These are phyloP conservation scores for Vultur gryphus DNA, from an alignment of 2,797 vertebrate genomes.

Conservation along the genomic window DNA sequence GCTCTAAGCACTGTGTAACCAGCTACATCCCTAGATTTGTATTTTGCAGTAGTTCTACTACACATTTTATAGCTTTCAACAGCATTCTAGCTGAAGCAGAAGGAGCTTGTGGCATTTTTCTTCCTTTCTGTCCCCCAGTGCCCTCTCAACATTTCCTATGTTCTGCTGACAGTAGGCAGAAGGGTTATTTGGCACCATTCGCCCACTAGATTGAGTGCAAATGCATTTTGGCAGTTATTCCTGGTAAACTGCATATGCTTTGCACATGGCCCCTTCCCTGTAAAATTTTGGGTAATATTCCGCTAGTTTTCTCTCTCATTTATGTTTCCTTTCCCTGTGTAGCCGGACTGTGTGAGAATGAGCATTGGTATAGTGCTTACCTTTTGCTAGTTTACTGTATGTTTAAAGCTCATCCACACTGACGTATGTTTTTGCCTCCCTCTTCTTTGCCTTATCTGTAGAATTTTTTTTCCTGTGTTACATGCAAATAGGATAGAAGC, in stretches of 20 bases:
- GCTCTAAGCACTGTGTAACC: neutral
- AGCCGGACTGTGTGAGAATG: neutral
- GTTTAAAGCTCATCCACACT: neutral
- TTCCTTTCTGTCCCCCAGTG: neutral
- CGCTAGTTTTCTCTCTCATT: neutral
- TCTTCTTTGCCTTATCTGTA: neutral
- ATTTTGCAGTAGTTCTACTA: neutral
- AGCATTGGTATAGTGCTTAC: neutral
- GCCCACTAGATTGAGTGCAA: neutral
- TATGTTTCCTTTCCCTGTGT: neutral
- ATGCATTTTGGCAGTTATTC: slow-evolving; percentile 1
- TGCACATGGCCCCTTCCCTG: neutral
- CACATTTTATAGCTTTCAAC: neutral
- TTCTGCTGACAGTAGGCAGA: slow-evolving; percentile 14
- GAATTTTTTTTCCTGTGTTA: neutral
- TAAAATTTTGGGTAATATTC: neutral
- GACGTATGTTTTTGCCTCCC: neutral
- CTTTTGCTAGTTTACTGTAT: neutral
- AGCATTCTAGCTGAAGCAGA: neutral
- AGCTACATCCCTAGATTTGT: neutral
- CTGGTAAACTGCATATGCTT: neutral
- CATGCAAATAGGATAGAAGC: neutral
- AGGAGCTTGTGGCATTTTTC: neutral
- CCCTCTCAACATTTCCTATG: neutral
- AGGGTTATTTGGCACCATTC: neutral